Base-by-base conservation (phyloP, 1,140 invertebrate species). In the Prorops nasuta region DNA sequence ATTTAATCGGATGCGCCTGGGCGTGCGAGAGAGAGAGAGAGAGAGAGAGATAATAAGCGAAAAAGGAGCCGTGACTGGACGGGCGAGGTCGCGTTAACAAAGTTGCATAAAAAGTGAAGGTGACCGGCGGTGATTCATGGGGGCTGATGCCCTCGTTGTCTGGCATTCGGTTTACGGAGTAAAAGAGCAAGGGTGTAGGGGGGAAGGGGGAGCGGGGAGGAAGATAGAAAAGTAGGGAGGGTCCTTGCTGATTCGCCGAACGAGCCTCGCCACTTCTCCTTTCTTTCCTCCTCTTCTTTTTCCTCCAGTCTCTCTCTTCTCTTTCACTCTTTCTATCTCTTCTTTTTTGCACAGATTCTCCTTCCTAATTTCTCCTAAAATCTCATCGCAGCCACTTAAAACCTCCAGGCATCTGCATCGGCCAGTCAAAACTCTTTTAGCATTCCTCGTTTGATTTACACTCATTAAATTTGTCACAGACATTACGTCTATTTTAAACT, bases 91-190 rank as follows among this genome's bases (percentile, higher is more conserved):
- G 54, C 40, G 36, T 48, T 52, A 66, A 67, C 58, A 59, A 70
- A 69, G 66, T 70, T 70, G 59, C 67, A 69, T 71, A 70, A 71
- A 71, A 70, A 70, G 69, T 62, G 69, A 71, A 71, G 69, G 69
- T 71, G 69, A 71, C 67, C 69, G 56, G 36, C 56, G 67, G 63
- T 71, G 69, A 71, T 71, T 71, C 69, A 71, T 60, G 63, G 63
- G 69, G 67, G 69, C 69, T 71, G 69, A 71, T 70, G 69, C 66
- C 69, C 67, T 70, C 69, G 67, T 69, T 67, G 69, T 71, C 69
- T 71, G 67, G 67, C 65, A 58, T 66, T 60, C 47, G 61, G 53
- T 53, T 57, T 56, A 47, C 39, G 56, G 64, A 64, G 61, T 37
- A 56, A 61, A 28, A 6, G 10, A 4, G 24, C 24, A 10, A 4